Conservation (phyloP, 2,113 vertebrate genomes). For the Neotragus moschatus region DNA sequence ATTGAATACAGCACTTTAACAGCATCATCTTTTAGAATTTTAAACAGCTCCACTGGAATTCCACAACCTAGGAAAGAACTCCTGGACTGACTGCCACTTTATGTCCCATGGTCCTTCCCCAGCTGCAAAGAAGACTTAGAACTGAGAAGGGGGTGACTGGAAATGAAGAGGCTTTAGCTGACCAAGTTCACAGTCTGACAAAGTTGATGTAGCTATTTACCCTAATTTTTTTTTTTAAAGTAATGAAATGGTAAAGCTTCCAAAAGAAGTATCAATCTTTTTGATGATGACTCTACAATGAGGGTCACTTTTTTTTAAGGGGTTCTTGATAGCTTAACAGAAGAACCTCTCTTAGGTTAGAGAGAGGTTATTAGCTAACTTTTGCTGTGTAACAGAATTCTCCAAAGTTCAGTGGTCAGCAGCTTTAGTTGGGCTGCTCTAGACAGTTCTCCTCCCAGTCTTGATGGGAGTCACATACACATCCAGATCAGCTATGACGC, state of each 20-base stretch:
- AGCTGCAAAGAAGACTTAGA: neutral
- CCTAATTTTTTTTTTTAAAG: neutral
- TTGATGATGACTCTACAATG: neutral
- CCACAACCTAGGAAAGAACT: neutral
- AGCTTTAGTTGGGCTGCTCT: neutral
- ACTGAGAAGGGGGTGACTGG: neutral
- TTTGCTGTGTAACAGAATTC: neutral
- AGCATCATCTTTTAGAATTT: neutral
- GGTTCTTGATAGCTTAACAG: neutral
- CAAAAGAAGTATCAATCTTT: neutral
- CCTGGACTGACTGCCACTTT: neutral
- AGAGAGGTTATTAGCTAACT: neutral
- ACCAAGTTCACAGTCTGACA: fast-evolving
- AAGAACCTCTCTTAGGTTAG: neutral
- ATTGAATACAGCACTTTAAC: neutral
- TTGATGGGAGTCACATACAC: fast-evolving
- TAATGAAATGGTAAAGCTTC: neutral
- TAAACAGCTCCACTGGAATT: neutral
- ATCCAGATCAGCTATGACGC: neutral
- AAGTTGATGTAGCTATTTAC: too few species aligned
- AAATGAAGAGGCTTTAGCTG: neutral
- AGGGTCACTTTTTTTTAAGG: neutral
- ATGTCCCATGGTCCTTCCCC: neutral
- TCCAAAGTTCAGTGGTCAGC: neutral
- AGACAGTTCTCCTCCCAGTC: neutral